Evolutionary conservation across 2,113 vertebrate genomes (phyloP), one percentile per base, ranked within the genome.

Genomic region (Addax nasomaculatus): DNA sequence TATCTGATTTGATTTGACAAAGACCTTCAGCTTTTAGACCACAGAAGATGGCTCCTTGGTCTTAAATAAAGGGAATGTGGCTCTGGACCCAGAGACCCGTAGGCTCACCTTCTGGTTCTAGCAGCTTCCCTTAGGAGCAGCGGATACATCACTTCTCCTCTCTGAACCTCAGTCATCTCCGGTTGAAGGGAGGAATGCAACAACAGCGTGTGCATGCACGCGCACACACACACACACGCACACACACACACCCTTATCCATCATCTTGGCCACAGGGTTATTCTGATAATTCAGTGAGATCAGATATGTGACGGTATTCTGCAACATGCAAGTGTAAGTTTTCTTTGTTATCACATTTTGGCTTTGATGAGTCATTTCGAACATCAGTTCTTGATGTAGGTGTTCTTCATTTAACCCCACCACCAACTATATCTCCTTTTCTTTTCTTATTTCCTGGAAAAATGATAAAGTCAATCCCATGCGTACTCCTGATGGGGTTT

Each of bases 211-310:
- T 17, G 14, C 27, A 0, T 0, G 0, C 3, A 0, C 36, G 0
- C 0, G 0, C 43, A 51, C 23, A 12, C 88, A 33, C 67, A 29
- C 60, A 58, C 45, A 47, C 45, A 6, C 67, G 2, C 30, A 27
- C 16, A 67, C 43, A 53, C 53, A 9, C 67, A 4, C 30, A 27
- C 12, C 25, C 30, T 30, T 33, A 49, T n/a, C 49, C 7, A 6
- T 36, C 79, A 23, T 36, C 10, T 53, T 12, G 16, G 10, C 45
- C 85, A 67, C 33, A 62, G 39, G 25, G 43, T 80, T 88, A 90
- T 84, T 90, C 94, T 97, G 62, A 90, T 80, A 95, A 95, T n/a
- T 89, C 78, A 89, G 25, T 86, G 83, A 97, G 67, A 45, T 95
- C 92, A 93, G 19, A 15, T 84, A 19, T n/a, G 47, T 83, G 91